Conservation (phyloP, 1,140 invertebrate genomes). For the Penaeus vannamei region DNA sequence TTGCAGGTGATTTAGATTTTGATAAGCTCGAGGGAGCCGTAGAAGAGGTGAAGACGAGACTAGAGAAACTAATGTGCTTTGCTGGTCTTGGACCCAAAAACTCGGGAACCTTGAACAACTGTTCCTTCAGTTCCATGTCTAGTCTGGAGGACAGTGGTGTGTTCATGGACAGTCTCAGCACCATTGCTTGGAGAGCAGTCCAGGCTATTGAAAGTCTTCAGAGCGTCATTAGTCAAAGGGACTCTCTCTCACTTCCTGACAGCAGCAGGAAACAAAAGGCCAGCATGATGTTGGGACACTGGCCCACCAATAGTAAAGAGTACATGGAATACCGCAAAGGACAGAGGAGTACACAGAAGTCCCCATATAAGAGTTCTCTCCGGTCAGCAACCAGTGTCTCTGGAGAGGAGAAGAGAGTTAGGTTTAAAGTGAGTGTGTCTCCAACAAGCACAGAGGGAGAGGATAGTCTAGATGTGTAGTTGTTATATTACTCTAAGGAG, state of each 20-base stretch:
- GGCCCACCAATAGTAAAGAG: conserved; percentile 45
- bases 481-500: too few relatives aligned
- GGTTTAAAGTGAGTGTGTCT: conserved; percentile 31
- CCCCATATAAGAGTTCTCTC: conserved; percentile 1
- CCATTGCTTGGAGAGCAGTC: conserved; percentile 1
- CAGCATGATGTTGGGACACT: background rate
- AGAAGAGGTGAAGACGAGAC: conserved; percentile 26
- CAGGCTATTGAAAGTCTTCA: conserved; percentile 29
- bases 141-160: conserved; percentile 2
- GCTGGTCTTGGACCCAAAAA: conserved; percentile 19
- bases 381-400: background rate
- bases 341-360: background rate
- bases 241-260: too few relatives aligned
- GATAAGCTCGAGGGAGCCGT: background rate
- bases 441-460: too few relatives aligned
- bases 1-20: conserved; percentile 6
- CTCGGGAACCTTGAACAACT: background rate
- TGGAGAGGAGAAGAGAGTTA: conserved; percentile 30
- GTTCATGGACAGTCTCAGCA: conserved; percentile 27
- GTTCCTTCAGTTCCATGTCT: background rate
- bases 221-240: too few relatives aligned
- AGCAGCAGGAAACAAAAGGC: conserved; percentile 5
- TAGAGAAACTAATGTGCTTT: conserved; percentile 31
- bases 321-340: conserved; percentile 1
- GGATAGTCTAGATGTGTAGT: too few relatives aligned